Conservation (phyloP, 1,140 invertebrate genomes). For the Thaumetopoea pityocampa region DNA sequence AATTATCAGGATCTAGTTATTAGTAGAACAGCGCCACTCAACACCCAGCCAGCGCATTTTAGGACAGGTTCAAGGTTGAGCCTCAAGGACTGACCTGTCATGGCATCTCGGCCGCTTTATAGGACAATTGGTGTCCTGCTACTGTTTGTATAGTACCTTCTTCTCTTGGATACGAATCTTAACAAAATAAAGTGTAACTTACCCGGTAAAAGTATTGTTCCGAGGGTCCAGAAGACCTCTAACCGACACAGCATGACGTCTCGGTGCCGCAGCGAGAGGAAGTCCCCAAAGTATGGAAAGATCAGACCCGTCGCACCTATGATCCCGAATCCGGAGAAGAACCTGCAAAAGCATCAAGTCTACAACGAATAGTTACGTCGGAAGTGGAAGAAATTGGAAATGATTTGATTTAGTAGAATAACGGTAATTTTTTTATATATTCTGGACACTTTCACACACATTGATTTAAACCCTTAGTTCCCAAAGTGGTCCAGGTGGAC, state of each 20-base stretch:
- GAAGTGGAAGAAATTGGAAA: slow-evolving; percentile 10
- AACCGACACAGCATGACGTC: slow-evolving; percentile 77
- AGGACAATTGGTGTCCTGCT: no score
- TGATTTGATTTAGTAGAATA: slow-evolving; percentile 4
- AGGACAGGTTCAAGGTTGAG: no score
- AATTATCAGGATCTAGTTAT: no score
- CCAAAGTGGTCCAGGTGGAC: no score
- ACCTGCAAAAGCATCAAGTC: slow-evolving; percentile 71
- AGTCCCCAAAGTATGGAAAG: slow-evolving; percentile 79
- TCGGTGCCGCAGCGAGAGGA: slow-evolving; percentile 73
- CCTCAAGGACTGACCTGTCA: no score
- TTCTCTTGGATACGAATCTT: no score
- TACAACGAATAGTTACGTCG: slow-evolving; percentile 57
- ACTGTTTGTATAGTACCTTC: no score
- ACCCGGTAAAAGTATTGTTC: slow-evolving; percentile 77
- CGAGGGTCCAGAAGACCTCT: slow-evolving; percentile 79
- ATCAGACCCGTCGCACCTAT: slow-evolving; percentile 77
- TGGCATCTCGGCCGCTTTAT: no score
- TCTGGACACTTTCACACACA: not conserved
- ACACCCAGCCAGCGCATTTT: no score
- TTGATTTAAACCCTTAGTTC: not conserved
- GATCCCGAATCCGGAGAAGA: slow-evolving; percentile 80
- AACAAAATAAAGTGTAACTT: slow-evolving; percentile 9
- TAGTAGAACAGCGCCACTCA: no score
- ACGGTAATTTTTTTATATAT: not conserved